Evolutionary conservation across 2,113 vertebrate genomes (phyloP).

Genomic region (Dromiciops gliroides): DNA sequence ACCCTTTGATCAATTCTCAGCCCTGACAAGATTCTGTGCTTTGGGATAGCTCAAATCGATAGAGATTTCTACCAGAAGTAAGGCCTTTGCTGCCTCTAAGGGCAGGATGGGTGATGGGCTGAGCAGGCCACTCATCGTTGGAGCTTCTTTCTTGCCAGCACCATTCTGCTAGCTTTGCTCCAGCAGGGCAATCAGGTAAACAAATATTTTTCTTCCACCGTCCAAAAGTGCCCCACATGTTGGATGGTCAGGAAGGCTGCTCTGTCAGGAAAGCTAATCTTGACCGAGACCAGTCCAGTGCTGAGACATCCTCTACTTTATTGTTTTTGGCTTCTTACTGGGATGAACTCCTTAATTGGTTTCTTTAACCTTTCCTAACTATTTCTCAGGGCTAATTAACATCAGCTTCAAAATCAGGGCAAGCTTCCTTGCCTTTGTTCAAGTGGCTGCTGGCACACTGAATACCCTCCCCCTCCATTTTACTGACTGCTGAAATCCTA

Average conservation of each 20-base stretch:
- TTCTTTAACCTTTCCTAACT: neutral
- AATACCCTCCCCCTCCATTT: neutral
- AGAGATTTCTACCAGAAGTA: constrained; percentile 25
- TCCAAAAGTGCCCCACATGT: neutral
- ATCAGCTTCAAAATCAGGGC: neutral
- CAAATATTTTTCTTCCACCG: neutral
- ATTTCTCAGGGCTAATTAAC: neutral
- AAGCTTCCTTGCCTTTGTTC: neutral
- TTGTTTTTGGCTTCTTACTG: neutral
- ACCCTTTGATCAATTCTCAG: constrained; percentile 61
- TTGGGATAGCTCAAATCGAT: constrained; percentile 61
- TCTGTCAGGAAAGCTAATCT: neutral
- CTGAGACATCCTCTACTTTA: neutral
- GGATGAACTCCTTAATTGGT: neutral
- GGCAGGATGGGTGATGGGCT: neutral
- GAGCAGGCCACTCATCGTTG: neutral
- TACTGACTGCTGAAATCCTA: neutral
- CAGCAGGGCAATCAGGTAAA: neutral
- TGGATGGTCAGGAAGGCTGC: neutral
- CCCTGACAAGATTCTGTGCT: constrained; percentile 54
- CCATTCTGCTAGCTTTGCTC: neutral
- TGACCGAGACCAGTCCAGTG: neutral
- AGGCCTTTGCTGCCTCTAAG: neutral
- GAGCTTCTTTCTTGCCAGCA: neutral
- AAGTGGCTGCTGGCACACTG: neutral